These are phyloP conservation scores for Euplexia lucipara DNA, from an alignment of 2,888 invertebrate species.

Conservation along the genomic window DNA sequence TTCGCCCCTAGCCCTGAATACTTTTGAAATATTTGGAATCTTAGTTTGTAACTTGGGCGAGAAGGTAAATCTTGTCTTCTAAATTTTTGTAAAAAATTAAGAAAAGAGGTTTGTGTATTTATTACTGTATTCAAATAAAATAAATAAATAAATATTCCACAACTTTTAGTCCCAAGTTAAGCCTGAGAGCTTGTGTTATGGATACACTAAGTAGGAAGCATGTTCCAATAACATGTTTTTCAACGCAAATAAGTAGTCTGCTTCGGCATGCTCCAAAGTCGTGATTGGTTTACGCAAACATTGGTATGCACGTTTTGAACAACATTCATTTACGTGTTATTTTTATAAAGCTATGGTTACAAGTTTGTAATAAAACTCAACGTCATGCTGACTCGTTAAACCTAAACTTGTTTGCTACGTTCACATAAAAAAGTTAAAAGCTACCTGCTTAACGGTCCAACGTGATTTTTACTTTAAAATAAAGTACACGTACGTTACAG, in stretches of 20 bases:
- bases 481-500: slow-evolving; percentile 27
- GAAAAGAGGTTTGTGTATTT: neutral
- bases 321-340: neutral
- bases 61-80: slow-evolving; percentile 22
- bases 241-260: no score
- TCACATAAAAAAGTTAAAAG: slow-evolving; percentile 28
- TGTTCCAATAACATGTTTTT: neutral
- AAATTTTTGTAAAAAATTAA: neutral
- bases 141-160: no score
- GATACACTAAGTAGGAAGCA: neutral
- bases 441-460: slow-evolving; percentile 16
- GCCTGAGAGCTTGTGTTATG: no score
- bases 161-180: no score
- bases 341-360: neutral
- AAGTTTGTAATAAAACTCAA: slow-evolving; percentile 20
- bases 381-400: slow-evolving; percentile 25
- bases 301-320: neutral
- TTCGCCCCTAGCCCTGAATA: slow-evolving; percentile 56
- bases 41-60: slow-evolving; percentile 25
- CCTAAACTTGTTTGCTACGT: slow-evolving; percentile 25
- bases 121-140: no score
- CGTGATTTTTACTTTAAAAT: slow-evolving; percentile 43
- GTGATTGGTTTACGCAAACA: no score
- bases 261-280: no score
- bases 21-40: slow-evolving; percentile 53